Evolutionary conservation across 2,797 vertebrate genomes (phyloP).

Genomic region (Poecilia picta): DNA sequence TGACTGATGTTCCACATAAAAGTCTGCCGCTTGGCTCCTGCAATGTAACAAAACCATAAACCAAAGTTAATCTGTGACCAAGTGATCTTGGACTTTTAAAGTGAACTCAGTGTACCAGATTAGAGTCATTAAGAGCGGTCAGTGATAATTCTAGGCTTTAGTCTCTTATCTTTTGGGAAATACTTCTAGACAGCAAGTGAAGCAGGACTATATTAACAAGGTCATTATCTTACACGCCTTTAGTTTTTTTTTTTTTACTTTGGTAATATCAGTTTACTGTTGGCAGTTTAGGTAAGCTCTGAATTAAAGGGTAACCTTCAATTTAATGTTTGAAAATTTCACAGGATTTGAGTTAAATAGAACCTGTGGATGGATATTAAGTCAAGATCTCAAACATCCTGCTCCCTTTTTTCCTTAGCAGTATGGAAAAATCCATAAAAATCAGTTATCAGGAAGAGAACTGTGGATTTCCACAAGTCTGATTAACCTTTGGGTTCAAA

Average conservation of each 20-base stretch:
- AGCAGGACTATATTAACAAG: background rate
- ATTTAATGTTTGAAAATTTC: background rate
- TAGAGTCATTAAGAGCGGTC: slow-evolving; percentile 9
- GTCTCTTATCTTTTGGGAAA: background rate
- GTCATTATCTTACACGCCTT: background rate
- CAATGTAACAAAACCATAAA: slow-evolving; percentile 46
- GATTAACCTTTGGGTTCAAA: background rate
- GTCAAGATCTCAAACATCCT: background rate
- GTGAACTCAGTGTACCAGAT: slow-evolving; percentile 23
- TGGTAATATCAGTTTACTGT: background rate
- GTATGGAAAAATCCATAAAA: background rate
- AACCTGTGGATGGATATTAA: background rate
- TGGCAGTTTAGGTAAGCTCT: background rate
- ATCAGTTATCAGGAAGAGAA: background rate
- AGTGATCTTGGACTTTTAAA: slow-evolving; percentile 28
- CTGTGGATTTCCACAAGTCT: background rate
- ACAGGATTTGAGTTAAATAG: background rate
- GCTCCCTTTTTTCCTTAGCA: background rate
- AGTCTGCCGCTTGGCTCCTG: slow-evolving; percentile 91
- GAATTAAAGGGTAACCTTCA: background rate
- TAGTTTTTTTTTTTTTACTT: background rate
- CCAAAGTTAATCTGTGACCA: slow-evolving; percentile 68
- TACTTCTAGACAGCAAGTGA: background rate
- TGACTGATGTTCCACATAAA: slow-evolving; percentile 89
- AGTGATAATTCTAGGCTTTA: background rate